Percentiles rank a stretch among this genome's conserved stretches.
Conservation (phyloP, 1,140 invertebrate species). For the Xylocopa sonorina region DNA sequence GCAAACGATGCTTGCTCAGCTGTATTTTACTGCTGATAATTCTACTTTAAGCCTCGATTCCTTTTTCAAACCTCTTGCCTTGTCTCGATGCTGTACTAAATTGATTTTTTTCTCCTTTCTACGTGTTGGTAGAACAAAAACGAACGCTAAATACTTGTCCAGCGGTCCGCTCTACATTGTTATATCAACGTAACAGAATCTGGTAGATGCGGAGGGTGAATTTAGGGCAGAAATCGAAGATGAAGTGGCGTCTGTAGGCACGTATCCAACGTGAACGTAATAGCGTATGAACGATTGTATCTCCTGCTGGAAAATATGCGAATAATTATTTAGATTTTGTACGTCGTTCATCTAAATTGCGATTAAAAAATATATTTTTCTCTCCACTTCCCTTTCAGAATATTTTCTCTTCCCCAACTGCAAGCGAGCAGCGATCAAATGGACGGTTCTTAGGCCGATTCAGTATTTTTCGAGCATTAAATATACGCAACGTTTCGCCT, state of each 20-base stretch:
- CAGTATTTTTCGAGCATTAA: background rate
- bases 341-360: background rate
- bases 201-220: background rate
- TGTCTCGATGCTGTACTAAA: background rate
- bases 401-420: background rate
- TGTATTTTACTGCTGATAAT: background rate
- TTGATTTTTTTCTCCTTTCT: no score
- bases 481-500: background rate
- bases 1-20: background rate
- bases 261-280: conserved; percentile 29
- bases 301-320: background rate
- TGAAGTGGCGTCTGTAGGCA: conserved; percentile 26
- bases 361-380: background rate
- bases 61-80: background rate
- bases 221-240: conserved; percentile 23
- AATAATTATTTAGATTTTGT: background rate
- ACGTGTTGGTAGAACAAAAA: no score
- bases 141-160: background rate
- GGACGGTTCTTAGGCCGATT: background rate
- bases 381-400: background rate
- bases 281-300: background rate
- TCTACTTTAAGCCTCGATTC: background rate
- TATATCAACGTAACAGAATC: no score
- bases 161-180: background rate
- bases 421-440: background rate